phyloP scores from a whole-genome alignment of 2,797 vertebrate species.

The Micrastur ruficollis region DNA sequence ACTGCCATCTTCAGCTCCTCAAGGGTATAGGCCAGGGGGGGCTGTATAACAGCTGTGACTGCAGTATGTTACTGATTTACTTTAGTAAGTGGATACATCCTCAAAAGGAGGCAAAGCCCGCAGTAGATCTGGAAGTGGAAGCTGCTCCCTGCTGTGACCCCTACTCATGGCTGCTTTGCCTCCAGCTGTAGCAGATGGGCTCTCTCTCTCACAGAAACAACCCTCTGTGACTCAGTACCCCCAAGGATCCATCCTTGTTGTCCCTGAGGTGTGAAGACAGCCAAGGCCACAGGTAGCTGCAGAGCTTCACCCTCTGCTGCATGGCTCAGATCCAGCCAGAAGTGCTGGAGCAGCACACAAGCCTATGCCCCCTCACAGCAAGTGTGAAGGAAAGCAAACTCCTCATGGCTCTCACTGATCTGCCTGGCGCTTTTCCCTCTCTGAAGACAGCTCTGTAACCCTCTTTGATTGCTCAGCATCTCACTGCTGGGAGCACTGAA shows the following conservation, averaged over 20 bases:
- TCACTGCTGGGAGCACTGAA: not conserved
- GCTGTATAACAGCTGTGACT: not conserved
- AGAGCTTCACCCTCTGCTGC: not conserved
- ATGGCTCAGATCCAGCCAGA: not conserved
- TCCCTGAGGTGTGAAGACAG: not conserved
- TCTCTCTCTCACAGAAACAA: not conserved
- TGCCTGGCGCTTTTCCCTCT: fast-evolving
- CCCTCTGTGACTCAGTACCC: not conserved
- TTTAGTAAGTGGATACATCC: not conserved
- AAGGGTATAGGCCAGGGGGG: not conserved
- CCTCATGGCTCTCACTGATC: not conserved
- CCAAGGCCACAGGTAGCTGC: not conserved
- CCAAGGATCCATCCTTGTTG: not conserved
- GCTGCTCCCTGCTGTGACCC: not conserved
- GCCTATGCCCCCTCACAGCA: not conserved
- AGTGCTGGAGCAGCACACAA: not conserved
- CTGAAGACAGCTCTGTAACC: not conserved
- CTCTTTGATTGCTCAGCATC: not conserved
- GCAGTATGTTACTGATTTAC: not conserved
- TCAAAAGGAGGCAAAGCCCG: not conserved
- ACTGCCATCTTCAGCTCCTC: not conserved
- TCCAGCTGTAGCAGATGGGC: not conserved
- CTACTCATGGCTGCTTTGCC: not conserved
- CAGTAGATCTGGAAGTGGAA: not conserved
- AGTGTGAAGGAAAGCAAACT: not conserved